Evolutionary conservation across 2,797 vertebrate species (phyloP), one percentile per base, ranked within the genome.

Genomic region (Sebastes variabilis): DNA sequence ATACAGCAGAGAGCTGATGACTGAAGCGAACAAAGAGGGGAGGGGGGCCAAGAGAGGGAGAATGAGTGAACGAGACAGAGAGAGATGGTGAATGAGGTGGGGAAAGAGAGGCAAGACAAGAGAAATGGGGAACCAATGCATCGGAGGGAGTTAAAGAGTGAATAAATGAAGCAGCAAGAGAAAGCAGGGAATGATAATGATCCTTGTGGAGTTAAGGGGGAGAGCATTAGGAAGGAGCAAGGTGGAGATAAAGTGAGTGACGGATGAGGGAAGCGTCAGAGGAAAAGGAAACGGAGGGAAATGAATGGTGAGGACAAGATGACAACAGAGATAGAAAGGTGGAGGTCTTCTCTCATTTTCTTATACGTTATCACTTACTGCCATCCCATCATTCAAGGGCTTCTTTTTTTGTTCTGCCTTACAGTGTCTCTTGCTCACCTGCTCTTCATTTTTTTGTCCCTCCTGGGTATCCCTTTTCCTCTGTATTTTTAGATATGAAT

Each of bases 261-360:
- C 88, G 10, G 89, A 94, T 92, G 90, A 88, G 79, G 81, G 69
- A 69, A 71, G 80, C 72, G 80, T 29, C 20, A 3, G 30, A 71
- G 73, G 24, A 81, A 83, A 46, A 70, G 66, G 85, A 82, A 90
- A 85, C 61, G 4, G 30, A 49, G 64, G 76, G 34, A 85, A 91
- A 87, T 85, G 81, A 88, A 87, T 84, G 82, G 80, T 61, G 79
- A 79, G 80, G 86, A 93, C 90, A 88, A 90, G 91, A 93, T 93
- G 92, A 92, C 93, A 94, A 90, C 64, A n/a, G 55, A 81, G 92
- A 92, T 92, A 90, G 76, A 87, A 87, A 82, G 79, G 84, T 89
- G 78, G 79, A 81, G 73, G 77, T 86, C 69, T 81, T 85, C 32
- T 62, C 61, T 85, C 66, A 77, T 89, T 81, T 71, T 80, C 65